Percentiles rank a stretch among this genome's conserved stretches.
Conservation (phyloP, 2,797 vertebrate species). For the Ispidina picta region DNA sequence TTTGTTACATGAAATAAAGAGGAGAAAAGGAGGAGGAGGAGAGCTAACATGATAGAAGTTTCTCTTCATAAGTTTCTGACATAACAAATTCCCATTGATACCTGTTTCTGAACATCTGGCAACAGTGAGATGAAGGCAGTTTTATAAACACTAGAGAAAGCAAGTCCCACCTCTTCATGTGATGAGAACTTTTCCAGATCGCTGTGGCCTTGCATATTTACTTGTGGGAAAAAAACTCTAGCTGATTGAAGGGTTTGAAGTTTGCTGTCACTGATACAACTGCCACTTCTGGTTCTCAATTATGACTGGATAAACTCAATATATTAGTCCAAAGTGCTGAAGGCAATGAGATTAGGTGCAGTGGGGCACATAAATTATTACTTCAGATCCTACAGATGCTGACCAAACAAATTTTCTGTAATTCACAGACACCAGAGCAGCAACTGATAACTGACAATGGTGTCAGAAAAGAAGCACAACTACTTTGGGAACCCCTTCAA, state of each 20-base stretch:
- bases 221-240: background rate
- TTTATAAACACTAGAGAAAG: slow-evolving; percentile 38
- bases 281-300: background rate
- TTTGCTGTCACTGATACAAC: background rate
- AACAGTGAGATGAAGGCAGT: background rate
- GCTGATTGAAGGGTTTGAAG: background rate
- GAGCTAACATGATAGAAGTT: background rate
- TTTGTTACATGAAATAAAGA: background rate
- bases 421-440: background rate
- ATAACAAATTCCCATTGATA: slow-evolving; percentile 1
- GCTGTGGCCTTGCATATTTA: background rate
- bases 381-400: background rate
- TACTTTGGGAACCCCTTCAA: background rate
- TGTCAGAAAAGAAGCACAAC: background rate
- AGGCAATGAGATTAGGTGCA: background rate
- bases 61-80: background rate
- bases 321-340: background rate
- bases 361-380: background rate
- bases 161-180: background rate
- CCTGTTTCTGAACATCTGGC: slow-evolving; percentile 35
- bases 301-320: background rate
- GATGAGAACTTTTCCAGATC: slow-evolving; percentile 21
- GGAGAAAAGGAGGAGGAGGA: background rate
- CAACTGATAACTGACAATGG: background rate
- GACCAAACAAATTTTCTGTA: background rate